Evolutionary conservation across 1,140 invertebrate species (phyloP).

Genomic region (Ips typographus): DNA sequence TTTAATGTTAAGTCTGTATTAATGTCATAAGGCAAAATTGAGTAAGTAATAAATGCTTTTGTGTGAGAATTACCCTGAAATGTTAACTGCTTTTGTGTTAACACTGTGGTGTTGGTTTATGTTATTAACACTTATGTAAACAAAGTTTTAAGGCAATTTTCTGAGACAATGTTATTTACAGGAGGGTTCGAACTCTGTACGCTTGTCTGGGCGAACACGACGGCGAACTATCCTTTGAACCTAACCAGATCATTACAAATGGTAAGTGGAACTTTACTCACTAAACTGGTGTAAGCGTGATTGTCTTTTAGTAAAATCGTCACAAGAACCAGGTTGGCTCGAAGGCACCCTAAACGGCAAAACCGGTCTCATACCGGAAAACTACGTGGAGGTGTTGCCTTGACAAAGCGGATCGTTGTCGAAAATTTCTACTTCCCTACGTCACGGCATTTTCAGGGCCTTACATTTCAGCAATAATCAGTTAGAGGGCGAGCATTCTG

Average conservation of each 20-base stretch:
- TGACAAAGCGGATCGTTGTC: slow-evolving; percentile 53
- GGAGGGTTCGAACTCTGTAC: slow-evolving; percentile 88
- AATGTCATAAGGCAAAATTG: no score
- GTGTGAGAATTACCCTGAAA: no score
- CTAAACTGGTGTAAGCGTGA: neutral
- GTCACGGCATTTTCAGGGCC: slow-evolving; percentile 44
- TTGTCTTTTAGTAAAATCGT: slow-evolving; percentile 71
- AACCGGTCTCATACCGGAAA: slow-evolving; percentile 92
- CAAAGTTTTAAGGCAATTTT: no score
- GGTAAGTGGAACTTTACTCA: slow-evolving; percentile 61
- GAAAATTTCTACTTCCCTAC: slow-evolving; percentile 44
- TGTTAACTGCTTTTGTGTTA: no score
- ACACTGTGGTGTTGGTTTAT: no score
- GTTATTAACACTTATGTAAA: no score
- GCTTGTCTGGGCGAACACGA: slow-evolving; percentile 94
- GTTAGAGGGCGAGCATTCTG: slow-evolving; percentile 25
- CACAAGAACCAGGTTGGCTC: slow-evolving; percentile 94
- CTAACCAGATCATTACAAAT: slow-evolving; percentile 96
- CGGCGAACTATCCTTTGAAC: slow-evolving; percentile 96
- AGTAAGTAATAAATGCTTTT: no score
- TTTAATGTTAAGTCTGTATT: no score
- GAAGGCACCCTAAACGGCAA: slow-evolving; percentile 93
- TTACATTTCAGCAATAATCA: slow-evolving; percentile 41
- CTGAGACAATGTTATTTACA: slow-evolving; percentile 40
- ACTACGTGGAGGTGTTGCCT: slow-evolving; percentile 90